phyloP scores from a whole-genome alignment of 2,888 invertebrate species.

The Galerucella pusilla region DNA sequence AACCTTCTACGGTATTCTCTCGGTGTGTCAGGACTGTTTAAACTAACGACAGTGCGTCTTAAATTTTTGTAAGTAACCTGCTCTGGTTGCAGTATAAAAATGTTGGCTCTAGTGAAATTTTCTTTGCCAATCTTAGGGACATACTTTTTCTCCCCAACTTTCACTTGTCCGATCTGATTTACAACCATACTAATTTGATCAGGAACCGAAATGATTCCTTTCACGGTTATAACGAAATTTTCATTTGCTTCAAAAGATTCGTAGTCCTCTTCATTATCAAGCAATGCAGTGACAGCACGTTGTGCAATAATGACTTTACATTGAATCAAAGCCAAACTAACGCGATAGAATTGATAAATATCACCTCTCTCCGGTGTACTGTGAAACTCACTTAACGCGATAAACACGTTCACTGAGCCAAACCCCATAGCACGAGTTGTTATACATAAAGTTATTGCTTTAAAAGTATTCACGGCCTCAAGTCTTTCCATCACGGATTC shows the following conservation, averaged over 20 bases:
- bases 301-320: background rate
- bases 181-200: conserved; percentile 3
- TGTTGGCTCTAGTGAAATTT: background rate
- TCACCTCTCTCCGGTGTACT: background rate
- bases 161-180: conserved; percentile 10
- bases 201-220: background rate
- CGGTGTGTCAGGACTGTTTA: background rate
- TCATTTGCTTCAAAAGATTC: background rate
- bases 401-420: background rate
- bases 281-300: background rate
- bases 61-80: conserved; percentile 12
- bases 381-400: background rate
- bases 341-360: conserved; percentile 9
- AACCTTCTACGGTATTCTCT: background rate
- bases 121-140: conserved; percentile 12
- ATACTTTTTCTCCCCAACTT: background rate
- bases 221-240: background rate
- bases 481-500: background rate
- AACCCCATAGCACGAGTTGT: conserved; percentile 1
- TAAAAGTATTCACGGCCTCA: background rate
- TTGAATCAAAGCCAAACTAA: conserved; percentile 7
- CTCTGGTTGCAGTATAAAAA: conserved; percentile 19
- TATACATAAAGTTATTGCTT: conserved; percentile 2
- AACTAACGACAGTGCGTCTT: conserved; percentile 1
- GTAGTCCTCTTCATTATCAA: conserved; percentile 19